Percentiles rank a stretch among this genome's conserved stretches.
phyloP scores from a whole-genome alignment of 2,113 vertebrate genomes.

The Progne subis region DNA sequence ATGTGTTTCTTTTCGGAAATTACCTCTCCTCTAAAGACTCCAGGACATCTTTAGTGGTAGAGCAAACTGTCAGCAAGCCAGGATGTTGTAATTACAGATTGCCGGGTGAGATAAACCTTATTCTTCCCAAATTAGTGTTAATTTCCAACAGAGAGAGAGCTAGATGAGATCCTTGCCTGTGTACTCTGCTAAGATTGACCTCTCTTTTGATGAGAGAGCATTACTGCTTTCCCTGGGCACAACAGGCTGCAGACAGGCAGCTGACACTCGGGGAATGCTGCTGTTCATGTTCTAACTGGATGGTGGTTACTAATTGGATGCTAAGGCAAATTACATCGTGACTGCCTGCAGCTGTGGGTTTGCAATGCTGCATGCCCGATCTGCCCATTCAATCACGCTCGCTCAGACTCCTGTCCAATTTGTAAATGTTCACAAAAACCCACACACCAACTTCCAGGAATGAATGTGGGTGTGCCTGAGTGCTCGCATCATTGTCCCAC shows the following conservation, averaged over 20 bases:
- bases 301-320: constrained; percentile 35
- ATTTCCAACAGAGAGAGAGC: not conserved
- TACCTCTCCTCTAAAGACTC: not conserved
- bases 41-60: not conserved
- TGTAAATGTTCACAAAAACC: not conserved
- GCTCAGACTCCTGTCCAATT: constrained; percentile 9
- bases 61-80: not conserved
- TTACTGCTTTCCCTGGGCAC: not conserved
- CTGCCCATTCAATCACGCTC: not conserved
- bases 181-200: not conserved
- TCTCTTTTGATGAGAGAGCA: not conserved
- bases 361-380: constrained; percentile 3
- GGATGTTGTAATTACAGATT: not conserved
- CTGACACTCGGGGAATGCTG: constrained; percentile 10
- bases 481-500: not conserved
- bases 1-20: not conserved
- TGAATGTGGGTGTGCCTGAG: not conserved
- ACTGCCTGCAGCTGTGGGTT: constrained; percentile 53
- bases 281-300: not conserved
- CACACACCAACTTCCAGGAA: not conserved
- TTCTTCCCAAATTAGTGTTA: not conserved
- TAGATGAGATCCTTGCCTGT: not conserved
- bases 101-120: not conserved
- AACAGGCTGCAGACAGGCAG: constrained; percentile 25
- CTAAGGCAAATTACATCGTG: not conserved